Conservation (phyloP, 2,888 invertebrate species). For the Amblyjoppa proteus region DNA sequence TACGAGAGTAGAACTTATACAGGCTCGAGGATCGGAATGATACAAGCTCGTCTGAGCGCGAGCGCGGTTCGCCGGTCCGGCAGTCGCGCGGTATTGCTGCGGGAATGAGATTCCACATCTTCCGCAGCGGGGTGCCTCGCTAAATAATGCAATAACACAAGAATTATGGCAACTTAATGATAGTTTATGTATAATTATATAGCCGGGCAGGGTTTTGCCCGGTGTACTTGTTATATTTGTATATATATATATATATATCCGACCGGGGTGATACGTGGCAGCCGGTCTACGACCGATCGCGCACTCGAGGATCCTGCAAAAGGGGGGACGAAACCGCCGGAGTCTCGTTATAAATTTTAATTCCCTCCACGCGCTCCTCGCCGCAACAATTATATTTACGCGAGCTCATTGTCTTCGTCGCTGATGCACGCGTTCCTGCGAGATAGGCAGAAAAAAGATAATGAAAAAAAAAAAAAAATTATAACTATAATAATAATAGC, state of each 20-base stretch:
- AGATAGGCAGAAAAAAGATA: not conserved
- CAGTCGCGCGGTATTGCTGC: conserved; percentile 41
- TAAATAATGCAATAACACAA: conserved; percentile 84
- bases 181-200: conserved; percentile 83
- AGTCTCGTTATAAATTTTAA: conserved; percentile 60
- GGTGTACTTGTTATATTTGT: conserved; percentile 4
- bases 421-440: conserved; percentile 37
- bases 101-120: conserved; percentile 77
- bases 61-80: conserved; percentile 53
- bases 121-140: conserved; percentile 80
- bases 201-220: conserved; percentile 66
- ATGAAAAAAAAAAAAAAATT: not conserved
- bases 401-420: conserved; percentile 40
- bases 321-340: conserved; percentile 18
- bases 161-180: conserved; percentile 84
- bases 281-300: conserved; percentile 28
- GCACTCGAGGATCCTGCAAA: not conserved
- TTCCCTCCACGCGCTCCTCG: conserved; percentile 14
- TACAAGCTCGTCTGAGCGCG: conserved; percentile 66
- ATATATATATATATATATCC: conserved; percentile 18
- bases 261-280: conserved; percentile 14
- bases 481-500: not conserved
- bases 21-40: conserved; percentile 57
- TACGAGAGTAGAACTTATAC: conserved; percentile 62
- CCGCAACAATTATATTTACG: conserved; percentile 45